Evolutionary conservation across 1,140 invertebrate genomes (phyloP), one percentile per base, ranked within the genome.

Genomic region (Drosophila sproati): DNA sequence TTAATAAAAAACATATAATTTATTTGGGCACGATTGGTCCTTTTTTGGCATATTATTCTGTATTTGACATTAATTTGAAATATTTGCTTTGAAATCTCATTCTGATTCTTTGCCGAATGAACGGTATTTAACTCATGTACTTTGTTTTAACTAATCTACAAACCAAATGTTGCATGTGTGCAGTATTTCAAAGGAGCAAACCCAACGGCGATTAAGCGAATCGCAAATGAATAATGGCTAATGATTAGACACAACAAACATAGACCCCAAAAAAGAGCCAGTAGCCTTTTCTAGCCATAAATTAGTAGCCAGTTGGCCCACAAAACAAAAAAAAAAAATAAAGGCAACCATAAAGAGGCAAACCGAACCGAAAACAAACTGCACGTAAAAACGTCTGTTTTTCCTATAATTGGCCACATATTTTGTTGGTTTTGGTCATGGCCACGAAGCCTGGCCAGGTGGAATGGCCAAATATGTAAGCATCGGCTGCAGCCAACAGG

Each of bases 371-470:
- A 57, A 68, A 71, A 69, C 64, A 64, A 66, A 66, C 52, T 80
- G 83, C 66, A 88, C 80, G 79, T 88, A 89, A 88, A 88, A 88
- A 89, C 85, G 85, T 89, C 85, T 88, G 85, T 89, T 88, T 85
- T 88, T 68, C 80, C 85, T 89, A 88, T 88, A 88, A 88, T 88
- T 88, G 85, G 85, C 85, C 85, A 88, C 85, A 88, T 88, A 88
- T 88, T 89, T 89, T 85, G 80, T 80, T 78, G 80, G 67, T 66
- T 59, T 60, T 12, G n/a, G 57, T 41, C 64, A 61, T 52, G 12
- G 35, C 43, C 68, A 81, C 39, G 39, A n/a, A 43, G 45, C 68
- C 41, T 66, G 39, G 57, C 63, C 83, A 78, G 85, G 80, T 83
- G 64, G 63, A 51, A 78, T 86, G 59, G 48, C 78, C 63, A 73